These are phyloP conservation scores for Myanophis thanlyinensis DNA, from an alignment of 2,113 vertebrate species.

Conservation along the genomic window DNA sequence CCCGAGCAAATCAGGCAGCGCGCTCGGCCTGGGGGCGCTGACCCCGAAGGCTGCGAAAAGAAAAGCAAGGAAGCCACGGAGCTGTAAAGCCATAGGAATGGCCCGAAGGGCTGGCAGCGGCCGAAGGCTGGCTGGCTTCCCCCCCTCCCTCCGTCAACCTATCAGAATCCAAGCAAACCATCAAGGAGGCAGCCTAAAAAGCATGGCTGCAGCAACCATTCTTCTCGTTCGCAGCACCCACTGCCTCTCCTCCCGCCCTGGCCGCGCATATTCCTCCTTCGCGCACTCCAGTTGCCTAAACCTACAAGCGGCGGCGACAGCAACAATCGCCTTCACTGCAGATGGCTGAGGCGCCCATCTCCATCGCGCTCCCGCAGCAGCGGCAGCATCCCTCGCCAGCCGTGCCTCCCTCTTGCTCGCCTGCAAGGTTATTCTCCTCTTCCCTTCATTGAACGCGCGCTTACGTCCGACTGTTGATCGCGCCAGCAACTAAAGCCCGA, in stretches of 20 bases:
- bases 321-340: background rate
- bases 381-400: background rate
- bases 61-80: slow-evolving; percentile 53
- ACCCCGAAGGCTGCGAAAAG: slow-evolving; percentile 55
- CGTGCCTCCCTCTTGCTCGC: background rate
- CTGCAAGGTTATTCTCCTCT: background rate
- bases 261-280: background rate
- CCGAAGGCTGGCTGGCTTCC: slow-evolving; percentile 45
- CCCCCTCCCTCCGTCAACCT: slow-evolving; percentile 44
- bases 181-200: slow-evolving; percentile 42
- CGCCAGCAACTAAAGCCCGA: slow-evolving; percentile 32
- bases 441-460: background rate
- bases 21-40: slow-evolving; percentile 52
- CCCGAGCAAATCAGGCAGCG: slow-evolving; percentile 64
- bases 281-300: background rate
- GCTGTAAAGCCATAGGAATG: slow-evolving; percentile 71
- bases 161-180: slow-evolving; percentile 55
- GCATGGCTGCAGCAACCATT: slow-evolving; percentile 37
- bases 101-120: slow-evolving; percentile 55
- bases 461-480: slow-evolving; percentile 25
- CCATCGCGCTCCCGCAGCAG: background rate
- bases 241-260: slow-evolving; percentile 29
- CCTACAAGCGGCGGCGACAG: background rate
- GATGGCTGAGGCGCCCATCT: background rate
- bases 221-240: slow-evolving; percentile 17